Base-by-base conservation (phyloP, 2,888 invertebrate genomes). In the Pterostichus madidus region DNA sequence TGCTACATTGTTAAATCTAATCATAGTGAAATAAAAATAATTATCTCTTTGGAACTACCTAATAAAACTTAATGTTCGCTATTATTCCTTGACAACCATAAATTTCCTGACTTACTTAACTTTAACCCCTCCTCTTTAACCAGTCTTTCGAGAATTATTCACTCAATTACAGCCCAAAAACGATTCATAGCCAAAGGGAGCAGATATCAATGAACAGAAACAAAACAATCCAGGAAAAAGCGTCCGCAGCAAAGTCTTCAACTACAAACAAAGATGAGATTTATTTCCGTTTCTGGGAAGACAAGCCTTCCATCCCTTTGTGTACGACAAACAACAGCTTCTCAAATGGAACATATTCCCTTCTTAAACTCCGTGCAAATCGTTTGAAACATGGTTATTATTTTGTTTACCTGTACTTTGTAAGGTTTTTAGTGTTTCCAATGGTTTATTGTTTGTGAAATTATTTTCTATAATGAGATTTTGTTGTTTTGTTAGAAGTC, bases 181-280 rank as follows among this genome's bases (percentile, higher is more conserved):
- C 35, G 35, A 64, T 64, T 64, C 32, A 64, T n/a, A 35, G 64
- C 10, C 46, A 35, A 15, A 15, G 49, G 11, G 39, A 49, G 46
- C 17, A 71, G 46, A 46, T 71, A 46, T 71, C 71, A 71, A 71
- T 71, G 71, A 71, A 32, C 31, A 59, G 59, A 59, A 13, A 71
- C 71, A 71, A 46, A 71, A 71, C 71, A 71, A 44, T 71, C 31
- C 71, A n/a, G 64, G 64, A 64, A 64, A 64, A 35, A 35, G 35
- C 39, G 46, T 15, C 13, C n/a, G 17, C 44, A 68, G 39, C 7
- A 17, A 61, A 31, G 44, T 15, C 71, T 71, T 71, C 44, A 71
- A 71, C 71, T 71, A 24, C 71, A 71, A 71, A 71, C 71, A 71
- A 71, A 71, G 71, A 71, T 44, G 71, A 71, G 71, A 71, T 71